These are phyloP conservation scores for Desmophyllum pertusum DNA, from an alignment of 92 coral and sea anemone genomes.

Conservation along the genomic window DNA sequence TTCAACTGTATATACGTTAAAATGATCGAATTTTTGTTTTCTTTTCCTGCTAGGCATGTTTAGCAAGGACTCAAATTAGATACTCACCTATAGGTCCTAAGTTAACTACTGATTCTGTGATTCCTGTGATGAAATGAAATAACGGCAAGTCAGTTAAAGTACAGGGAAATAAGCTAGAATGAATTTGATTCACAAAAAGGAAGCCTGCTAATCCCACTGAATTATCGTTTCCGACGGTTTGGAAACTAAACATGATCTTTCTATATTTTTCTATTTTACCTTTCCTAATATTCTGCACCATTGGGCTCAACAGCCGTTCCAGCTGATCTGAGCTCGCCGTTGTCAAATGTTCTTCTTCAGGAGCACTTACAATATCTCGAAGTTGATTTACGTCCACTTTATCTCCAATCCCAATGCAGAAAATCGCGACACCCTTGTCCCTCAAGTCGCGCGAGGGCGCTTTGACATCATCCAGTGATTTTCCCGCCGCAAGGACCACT, in stretches of 20 bases:
- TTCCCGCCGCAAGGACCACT: conserved; percentile 72
- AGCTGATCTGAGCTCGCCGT: conserved; percentile 46
- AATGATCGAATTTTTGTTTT: no score
- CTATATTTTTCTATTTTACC: conserved; percentile 60
- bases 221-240: not conserved
- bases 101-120: conserved; percentile 14
- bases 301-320: conserved; percentile 52
- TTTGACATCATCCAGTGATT: conserved; percentile 69
- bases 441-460: conserved; percentile 75
- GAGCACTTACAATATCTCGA: conserved; percentile 68
- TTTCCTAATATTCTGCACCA: conserved; percentile 75
- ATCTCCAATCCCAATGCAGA: conserved; percentile 71
- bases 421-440: conserved; percentile 69
- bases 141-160: not conserved
- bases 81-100: conserved; percentile 14
- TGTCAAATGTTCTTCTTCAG: conserved; percentile 64
- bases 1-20: no score
- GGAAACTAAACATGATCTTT: no score
- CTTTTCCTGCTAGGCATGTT: no score
- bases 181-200: not conserved
- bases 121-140: not conserved
- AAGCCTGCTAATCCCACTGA: no score
- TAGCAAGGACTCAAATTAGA: not conserved
- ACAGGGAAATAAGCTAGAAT: not conserved
- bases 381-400: conserved; percentile 64